Evolutionary conservation across 2,113 vertebrate genomes (phyloP), one percentile per base, ranked within the genome.

Genomic region (Dicerorhinus sumatrensis): DNA sequence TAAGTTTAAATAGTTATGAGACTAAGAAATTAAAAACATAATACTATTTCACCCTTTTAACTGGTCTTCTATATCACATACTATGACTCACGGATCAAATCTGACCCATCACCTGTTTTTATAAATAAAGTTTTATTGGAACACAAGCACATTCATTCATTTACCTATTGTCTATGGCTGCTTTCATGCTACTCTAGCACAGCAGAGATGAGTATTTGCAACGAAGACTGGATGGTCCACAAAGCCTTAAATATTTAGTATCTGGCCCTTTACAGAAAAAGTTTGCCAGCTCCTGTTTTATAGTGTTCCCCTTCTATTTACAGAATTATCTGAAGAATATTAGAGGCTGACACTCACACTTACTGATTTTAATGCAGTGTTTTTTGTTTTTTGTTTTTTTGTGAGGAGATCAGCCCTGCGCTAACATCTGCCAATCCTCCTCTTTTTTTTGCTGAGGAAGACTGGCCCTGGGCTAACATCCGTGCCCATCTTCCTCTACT

Each of bases 111-210:
- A 51, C 14, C 14, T 39, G 67, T 54, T 70, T 69, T 56, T 81
- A 39, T 54, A 76, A 81, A 36, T 70, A 79, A 88, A 76, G 70
- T 84, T 92, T 89, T 79, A 73, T 8, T 79, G 56, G 36, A 67
- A 88, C 16, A 18, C 27, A 42, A 51, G 65, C 0, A 27, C 9
- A 23, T 0, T 4, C 58, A 23, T 17, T 88, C 46, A 73, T 12
- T 51, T 21, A 16, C 1, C 8, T 0, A 5, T 5, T 29, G 46
- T 39, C 23, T n/a, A 7, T 42, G 33, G 17, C 48, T 27, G 18
- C 14, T 65, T 92, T 36, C 67, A 56, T 2, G 9, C 9, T 70
- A 8, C 39, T 39, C 25, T 39, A 48, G 8, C 51, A 11, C 1
- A 7, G 48, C 14, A n/a, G 56, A 58, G 10, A 6, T 89, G 56